Conservation (phyloP, 1,140 invertebrate genomes). For the Penaeus indicus region DNA sequence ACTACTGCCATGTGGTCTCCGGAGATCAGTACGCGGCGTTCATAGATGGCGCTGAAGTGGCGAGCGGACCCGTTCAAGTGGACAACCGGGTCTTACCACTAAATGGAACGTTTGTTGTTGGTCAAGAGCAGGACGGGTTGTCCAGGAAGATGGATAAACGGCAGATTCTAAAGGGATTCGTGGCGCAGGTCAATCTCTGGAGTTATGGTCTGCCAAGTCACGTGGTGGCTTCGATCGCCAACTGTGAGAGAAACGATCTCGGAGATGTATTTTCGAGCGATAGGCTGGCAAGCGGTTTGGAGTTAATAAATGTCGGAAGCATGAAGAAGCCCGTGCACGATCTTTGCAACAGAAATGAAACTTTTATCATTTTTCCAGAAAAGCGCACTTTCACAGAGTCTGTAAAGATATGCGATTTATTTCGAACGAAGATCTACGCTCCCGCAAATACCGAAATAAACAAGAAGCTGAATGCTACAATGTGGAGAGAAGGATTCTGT, state of each 20-base stretch:
- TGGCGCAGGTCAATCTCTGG: conserved; percentile 21
- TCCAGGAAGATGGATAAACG: background rate
- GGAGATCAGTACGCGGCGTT: conserved; percentile 22
- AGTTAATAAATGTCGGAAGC: background rate
- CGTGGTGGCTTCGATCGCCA: background rate
- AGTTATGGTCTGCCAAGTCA: background rate
- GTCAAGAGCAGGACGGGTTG: conserved; percentile 27
- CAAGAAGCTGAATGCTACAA: background rate
- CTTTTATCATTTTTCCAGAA: conserved; percentile 32
- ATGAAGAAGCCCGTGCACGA: background rate
- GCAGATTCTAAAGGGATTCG: conserved; percentile 25
- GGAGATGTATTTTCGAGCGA: conserved; percentile 33
- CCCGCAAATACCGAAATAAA: background rate
- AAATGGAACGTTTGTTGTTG: conserved; percentile 10
- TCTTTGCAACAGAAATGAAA: background rate
- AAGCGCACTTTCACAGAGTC: background rate
- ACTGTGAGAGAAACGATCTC: background rate
- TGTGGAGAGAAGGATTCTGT: conserved; percentile 1
- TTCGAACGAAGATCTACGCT: background rate
- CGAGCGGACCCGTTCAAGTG: background rate
- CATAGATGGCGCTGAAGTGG: conserved; percentile 3
- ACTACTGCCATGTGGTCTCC: conserved; percentile 34
- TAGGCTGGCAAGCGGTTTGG: background rate
- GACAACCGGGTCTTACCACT: conserved; percentile 15
- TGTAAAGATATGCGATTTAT: background rate